Conservation (phyloP, 2,797 vertebrate genomes). For the Macropus fuliginosus region DNA sequence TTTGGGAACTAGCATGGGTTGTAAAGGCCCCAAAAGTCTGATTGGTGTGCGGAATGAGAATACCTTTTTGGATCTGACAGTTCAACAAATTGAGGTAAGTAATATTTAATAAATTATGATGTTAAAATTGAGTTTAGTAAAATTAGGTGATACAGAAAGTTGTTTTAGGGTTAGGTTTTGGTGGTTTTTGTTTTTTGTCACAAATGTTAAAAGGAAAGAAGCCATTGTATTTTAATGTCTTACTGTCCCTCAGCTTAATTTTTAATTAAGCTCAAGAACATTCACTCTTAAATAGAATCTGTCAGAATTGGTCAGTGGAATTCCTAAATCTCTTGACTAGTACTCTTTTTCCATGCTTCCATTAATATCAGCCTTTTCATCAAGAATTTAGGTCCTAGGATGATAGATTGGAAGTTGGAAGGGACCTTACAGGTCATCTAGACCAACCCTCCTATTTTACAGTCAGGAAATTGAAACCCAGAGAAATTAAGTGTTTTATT, state of each 20-base stretch:
- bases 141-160: not conserved
- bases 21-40: constrained; percentile 98
- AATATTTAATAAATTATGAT: constrained; percentile 32
- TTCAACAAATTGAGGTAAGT: constrained; percentile 97
- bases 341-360: constrained; percentile 35
- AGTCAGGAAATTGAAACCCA: not conserved
- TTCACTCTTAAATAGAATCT: constrained; percentile 58
- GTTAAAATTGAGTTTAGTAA: constrained; percentile 23
- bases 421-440: not conserved
- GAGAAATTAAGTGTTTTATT: not conserved
- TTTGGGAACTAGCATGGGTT: constrained; percentile 99
- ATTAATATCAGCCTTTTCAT: not conserved
- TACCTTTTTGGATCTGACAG: constrained; percentile 98
- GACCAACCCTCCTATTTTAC: not conserved
- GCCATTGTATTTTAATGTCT: constrained; percentile 26
- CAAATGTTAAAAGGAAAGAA: constrained; percentile 43
- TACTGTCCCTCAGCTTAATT: constrained; percentile 25
- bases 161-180: not conserved
- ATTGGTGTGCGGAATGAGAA: constrained; percentile 98
- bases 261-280: constrained; percentile 22
- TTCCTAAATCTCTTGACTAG: constrained; percentile 38
- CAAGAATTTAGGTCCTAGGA: not conserved
- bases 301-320: constrained; percentile 15
- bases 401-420: not conserved
- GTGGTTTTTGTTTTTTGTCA: constrained; percentile 38